Conservation (phyloP, 2,113 vertebrate species). For the Myxocyprinus asiaticus region DNA sequence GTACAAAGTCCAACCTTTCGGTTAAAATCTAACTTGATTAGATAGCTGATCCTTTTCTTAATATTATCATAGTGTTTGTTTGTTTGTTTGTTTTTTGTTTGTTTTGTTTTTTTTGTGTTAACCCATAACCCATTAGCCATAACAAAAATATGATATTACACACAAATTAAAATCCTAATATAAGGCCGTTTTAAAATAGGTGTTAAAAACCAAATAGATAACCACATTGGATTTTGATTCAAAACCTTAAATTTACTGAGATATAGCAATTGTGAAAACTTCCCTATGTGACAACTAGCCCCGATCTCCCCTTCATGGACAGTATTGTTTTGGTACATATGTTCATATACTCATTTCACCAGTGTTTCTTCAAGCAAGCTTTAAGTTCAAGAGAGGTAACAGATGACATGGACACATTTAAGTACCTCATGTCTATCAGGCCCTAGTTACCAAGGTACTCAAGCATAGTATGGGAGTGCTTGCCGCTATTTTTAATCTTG, state of each 20-base stretch:
- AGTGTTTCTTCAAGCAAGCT: not conserved
- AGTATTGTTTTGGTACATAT: no score
- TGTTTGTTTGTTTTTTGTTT: no score
- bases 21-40: no score
- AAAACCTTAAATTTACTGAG: not conserved
- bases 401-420: not conserved
- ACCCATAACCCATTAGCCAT: not conserved
- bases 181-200: not conserved
- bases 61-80: no score
- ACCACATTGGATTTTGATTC: no score
- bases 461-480: constrained; percentile 62
- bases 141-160: not conserved
- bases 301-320: no score
- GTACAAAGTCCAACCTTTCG: no score
- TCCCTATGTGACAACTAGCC: not conserved
- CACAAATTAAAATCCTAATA: not conserved
- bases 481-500: constrained; percentile 88
- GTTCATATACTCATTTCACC: not conserved
- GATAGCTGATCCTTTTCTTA: no score
- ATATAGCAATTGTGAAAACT: not conserved
- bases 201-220: no score
- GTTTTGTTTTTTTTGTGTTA: not conserved
- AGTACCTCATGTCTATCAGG: not conserved
- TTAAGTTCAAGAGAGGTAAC: not conserved
- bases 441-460: constrained; percentile 42